These are phyloP conservation scores for Macroramphosus scolopax DNA, from an alignment of 2,797 vertebrate species.

Conservation along the genomic window DNA sequence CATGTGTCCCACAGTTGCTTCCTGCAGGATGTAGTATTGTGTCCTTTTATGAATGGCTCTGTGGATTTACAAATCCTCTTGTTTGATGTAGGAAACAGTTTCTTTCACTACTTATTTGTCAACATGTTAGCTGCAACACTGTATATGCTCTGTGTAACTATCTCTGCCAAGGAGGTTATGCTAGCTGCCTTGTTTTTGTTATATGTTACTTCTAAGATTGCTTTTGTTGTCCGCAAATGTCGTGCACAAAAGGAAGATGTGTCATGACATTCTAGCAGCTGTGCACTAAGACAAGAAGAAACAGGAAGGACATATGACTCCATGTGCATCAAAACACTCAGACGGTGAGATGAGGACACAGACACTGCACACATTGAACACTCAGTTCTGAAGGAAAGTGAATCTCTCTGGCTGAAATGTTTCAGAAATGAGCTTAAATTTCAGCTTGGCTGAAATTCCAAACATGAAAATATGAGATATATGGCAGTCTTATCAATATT, in stretches of 20 bases:
- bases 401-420: slow-evolving; percentile 11
- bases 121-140: too few relatives aligned
- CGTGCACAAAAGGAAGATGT: slow-evolving; percentile 16
- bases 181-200: too few relatives aligned
- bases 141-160: too few relatives aligned
- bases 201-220: too few relatives aligned
- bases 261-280: slow-evolving; percentile 19
- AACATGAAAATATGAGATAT: not conserved
- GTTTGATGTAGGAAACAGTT: too few relatives aligned
- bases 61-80: slow-evolving; percentile 6
- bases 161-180: too few relatives aligned
- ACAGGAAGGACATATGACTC: slow-evolving; percentile 48
- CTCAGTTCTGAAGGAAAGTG: slow-evolving; percentile 20
- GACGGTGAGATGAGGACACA: slow-evolving; percentile 9
- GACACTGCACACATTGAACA: slow-evolving; percentile 1
- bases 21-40: slow-evolving; percentile 9
- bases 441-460: not conserved
- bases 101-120: too few relatives aligned
- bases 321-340: slow-evolving; percentile 17
- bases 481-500: too few relatives aligned
- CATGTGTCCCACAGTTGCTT: too few relatives aligned
- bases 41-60: slow-evolving; percentile 20
- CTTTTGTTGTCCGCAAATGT: not conserved
- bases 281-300: slow-evolving; percentile 32
- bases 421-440: slow-evolving; percentile 20